Base-by-base conservation (phyloP, 2,888 invertebrate genomes). In the Rhingia campestris region DNA sequence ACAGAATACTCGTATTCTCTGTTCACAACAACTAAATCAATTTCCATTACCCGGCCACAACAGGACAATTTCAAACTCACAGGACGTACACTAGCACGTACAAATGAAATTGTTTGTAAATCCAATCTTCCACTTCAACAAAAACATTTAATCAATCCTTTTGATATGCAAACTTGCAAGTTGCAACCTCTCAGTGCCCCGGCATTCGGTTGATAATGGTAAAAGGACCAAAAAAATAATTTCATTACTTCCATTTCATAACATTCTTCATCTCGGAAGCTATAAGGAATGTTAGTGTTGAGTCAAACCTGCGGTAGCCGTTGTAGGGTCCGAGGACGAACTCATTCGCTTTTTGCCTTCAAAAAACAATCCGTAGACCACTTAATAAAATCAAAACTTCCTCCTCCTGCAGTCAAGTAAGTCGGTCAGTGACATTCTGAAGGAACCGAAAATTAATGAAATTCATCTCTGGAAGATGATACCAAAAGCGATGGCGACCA, bases 371-470 rank as follows among this genome's bases (percentile, higher is more conserved):
- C 56, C 63, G 45, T 47, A 35, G 54, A 64, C 63, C 54, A 56
- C 73, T 73, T 56, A 73, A 63, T 56, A 45, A 73, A 73, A 56
- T 56, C 47, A 64, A 64, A 63, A 73, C 63, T 73, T 63, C 12
- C 45, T 73, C 12, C 45, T 73, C 56, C n/a, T 56, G 32, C 39
- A 4, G 6, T 47, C 63, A n/a, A 63, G 37, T 39, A 30, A 63
- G 39, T 53, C 12, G 22, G 22, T 22, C 2, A 22, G 45, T 45
- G 53, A 9, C 41, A 33, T 61, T 37, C 9, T 32, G 14, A 33
- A 47, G 35, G 63, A 35, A 37, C 12, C 22, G 14, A 51, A 30
- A 53, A 63, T 64, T 73, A 64, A 73, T 73, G 54, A 56, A 73
- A 56, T 73, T 39, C 54, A 54, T 63, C 51, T 7, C 14, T 14